These are phyloP conservation scores for Laothoe populi DNA, from an alignment of 2,888 invertebrate species.

Conservation along the genomic window DNA sequence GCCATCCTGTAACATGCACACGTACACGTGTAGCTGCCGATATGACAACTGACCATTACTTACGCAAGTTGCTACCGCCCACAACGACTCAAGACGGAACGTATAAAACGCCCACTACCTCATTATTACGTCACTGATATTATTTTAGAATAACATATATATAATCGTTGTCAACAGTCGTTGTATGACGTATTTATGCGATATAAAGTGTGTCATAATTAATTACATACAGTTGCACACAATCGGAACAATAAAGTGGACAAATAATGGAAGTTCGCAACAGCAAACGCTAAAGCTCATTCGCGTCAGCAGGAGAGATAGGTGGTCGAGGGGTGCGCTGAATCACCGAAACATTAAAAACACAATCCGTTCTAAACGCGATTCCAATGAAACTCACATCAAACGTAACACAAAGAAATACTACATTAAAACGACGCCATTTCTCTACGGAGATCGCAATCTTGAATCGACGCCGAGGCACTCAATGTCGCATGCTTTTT, in stretches of 20 bases:
- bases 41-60: background rate
- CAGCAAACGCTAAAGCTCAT: constrained; percentile 59
- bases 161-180: constrained; percentile 12
- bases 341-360: constrained; percentile 33
- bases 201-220: constrained; percentile 6
- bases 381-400: constrained; percentile 27
- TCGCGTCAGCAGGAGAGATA: constrained; percentile 55
- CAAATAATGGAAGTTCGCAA: constrained; percentile 49
- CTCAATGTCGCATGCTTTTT: constrained; percentile 26
- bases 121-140: background rate
- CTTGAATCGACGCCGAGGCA: constrained; percentile 27
- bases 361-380: constrained; percentile 26
- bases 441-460: constrained; percentile 34
- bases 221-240: constrained; percentile 11
- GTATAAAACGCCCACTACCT: background rate
- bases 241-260: constrained; percentile 13
- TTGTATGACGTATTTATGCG: constrained; percentile 12
- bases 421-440: constrained; percentile 21
- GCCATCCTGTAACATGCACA: constrained; percentile 85
- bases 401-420: constrained; percentile 26
- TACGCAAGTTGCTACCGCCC: background rate
- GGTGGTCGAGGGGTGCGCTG: constrained; percentile 30
- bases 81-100: background rate
- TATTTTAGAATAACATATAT: too few species aligned
- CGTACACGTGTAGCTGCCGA: constrained; percentile 35